Conservation (phyloP, 1,140 invertebrate genomes). For the Bombus terrestris region DNA sequence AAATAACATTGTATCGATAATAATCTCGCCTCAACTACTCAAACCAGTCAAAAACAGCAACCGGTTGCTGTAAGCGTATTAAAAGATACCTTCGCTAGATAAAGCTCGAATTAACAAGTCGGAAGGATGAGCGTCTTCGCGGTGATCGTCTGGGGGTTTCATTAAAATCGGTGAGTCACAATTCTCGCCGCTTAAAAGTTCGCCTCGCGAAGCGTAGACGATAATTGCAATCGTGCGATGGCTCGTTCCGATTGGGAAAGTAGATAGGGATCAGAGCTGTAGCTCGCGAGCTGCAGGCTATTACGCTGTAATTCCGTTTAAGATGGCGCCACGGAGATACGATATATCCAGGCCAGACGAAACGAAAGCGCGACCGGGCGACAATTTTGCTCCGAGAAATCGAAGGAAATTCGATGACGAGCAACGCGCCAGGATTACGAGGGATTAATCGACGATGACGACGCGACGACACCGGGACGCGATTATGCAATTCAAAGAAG, state of each 20-base stretch:
- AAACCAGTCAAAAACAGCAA: not conserved
- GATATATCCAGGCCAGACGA: constrained; percentile 41
- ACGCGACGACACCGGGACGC: not conserved
- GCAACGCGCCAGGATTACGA: constrained; percentile 46
- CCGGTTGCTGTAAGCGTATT: not conserved
- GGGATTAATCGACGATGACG: constrained; percentile 52
- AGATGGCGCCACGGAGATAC: constrained; percentile 53
- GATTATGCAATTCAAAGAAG: constrained; percentile 55
- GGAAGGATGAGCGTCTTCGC: not conserved
- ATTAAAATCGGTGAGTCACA: constrained; percentile 29
- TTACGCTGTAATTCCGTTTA: constrained; percentile 67
- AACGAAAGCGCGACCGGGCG: constrained; percentile 46
- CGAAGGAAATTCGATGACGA: constrained; percentile 55
- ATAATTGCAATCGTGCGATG: constrained; percentile 31
- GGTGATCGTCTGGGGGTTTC: not conserved
- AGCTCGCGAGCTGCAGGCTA: constrained; percentile 33
- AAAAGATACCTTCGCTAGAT: not conserved
- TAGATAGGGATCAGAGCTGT: constrained; percentile 10
- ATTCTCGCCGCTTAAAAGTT: constrained; percentile 19
- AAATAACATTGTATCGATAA: too few species aligned
- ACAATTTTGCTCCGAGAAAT: constrained; percentile 40
- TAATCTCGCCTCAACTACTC: not conserved
- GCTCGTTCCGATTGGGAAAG: constrained; percentile 16
- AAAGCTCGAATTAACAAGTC: constrained; percentile 12
- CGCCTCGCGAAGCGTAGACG: not conserved